Percentiles rank a stretch among this genome's conserved stretches.
Evolutionary conservation across 2,113 vertebrate genomes (phyloP).

Genomic region (Neomonachus schauinslandi): DNA sequence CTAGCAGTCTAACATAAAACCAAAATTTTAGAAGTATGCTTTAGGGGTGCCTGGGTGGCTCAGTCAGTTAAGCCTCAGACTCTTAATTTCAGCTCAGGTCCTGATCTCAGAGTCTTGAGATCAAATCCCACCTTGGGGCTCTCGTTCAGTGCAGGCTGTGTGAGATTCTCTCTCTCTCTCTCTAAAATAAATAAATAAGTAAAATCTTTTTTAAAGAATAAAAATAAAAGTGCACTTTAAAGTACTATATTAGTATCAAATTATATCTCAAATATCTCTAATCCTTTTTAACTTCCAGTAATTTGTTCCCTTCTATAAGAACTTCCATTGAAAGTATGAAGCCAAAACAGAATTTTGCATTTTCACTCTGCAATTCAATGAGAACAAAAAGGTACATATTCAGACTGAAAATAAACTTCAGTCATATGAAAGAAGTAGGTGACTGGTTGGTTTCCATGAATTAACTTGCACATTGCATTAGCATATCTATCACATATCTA

Average conservation of each 20-base stretch:
- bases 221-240: not conserved
- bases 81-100: not conserved
- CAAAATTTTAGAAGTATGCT: not conserved
- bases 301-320: not conserved
- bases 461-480: not conserved
- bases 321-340: not conserved
- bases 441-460: not conserved
- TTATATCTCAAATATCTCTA: not conserved
- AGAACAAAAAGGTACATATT: not conserved
- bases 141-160: fast-evolving
- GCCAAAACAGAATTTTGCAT: not conserved
- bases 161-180: not conserved
- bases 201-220: not conserved
- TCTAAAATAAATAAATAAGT: not conserved
- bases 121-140: not conserved
- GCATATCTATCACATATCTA: not conserved
- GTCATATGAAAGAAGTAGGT: not conserved
- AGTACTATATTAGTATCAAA: not conserved
- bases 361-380: not conserved
- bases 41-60: not conserved
- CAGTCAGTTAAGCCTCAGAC: not conserved
- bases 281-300: not conserved
- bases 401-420: not conserved
- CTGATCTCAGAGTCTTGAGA: not conserved
- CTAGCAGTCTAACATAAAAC: not conserved